Evolutionary conservation across 1,140 invertebrate species (phyloP).

Genomic region (Metaphire vulgaris): DNA sequence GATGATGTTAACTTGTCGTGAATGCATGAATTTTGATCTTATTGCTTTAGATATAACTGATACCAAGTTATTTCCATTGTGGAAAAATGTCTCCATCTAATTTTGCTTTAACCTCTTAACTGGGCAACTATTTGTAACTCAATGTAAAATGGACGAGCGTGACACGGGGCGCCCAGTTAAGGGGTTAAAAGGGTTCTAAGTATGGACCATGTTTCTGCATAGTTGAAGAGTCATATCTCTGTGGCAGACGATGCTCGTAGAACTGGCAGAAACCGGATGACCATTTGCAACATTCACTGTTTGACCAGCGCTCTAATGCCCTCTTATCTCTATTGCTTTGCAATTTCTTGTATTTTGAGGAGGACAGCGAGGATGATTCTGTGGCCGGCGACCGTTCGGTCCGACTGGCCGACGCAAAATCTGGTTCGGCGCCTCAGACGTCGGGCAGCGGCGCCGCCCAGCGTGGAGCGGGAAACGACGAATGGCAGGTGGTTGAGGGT

Average conservation of each 20-base stretch:
- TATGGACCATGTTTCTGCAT: background rate
- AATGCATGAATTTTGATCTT: no score
- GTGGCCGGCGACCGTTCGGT: background rate
- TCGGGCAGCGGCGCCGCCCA: no score
- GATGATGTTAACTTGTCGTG: no score
- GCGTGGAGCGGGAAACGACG: constrained; percentile 38
- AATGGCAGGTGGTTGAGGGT: constrained; percentile 75
- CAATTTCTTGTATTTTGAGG: background rate
- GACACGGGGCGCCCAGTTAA: background rate
- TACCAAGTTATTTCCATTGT: no score
- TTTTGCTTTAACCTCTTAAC: no score
- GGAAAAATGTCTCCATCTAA: no score
- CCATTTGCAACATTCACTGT: background rate
- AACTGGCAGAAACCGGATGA: background rate
- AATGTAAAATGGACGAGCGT: no score
- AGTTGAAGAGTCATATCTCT: background rate
- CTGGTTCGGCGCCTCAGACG: background rate
- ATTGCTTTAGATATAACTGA: no score
- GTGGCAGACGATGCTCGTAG: no score
- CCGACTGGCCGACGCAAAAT: background rate
- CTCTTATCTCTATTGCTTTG: no score
- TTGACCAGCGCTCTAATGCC: no score
- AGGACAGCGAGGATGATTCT: background rate
- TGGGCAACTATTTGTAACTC: no score
- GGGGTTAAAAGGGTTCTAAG: background rate